These are phyloP conservation scores for Myotis davidii DNA, from an alignment of 2,113 vertebrate genomes.

Conservation along the genomic window DNA sequence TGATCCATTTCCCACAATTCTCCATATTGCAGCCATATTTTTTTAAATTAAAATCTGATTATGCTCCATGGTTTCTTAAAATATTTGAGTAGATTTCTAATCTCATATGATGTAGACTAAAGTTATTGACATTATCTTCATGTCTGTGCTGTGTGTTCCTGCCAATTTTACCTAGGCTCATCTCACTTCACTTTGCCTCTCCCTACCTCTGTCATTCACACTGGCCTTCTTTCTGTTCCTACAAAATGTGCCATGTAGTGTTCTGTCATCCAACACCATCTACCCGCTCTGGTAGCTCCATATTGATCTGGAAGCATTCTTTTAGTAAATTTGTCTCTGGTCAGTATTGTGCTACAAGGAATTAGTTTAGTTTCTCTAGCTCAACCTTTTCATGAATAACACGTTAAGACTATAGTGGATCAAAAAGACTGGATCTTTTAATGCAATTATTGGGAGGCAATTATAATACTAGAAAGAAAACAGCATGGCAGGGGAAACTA, in stretches of 20 bases:
- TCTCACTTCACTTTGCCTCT: not conserved
- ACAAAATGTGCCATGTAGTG: not conserved
- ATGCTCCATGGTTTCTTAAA: not conserved
- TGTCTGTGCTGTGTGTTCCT: not conserved
- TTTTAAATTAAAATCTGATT: not conserved
- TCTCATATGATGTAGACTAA: not conserved
- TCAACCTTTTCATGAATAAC: not conserved
- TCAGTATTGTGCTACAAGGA: not conserved
- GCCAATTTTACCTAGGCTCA: not conserved
- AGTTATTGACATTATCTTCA: not conserved
- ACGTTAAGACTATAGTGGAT: not conserved
- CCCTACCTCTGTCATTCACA: not conserved
- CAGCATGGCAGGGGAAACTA: not conserved
- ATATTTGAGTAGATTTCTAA: not conserved
- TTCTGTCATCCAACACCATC: not conserved
- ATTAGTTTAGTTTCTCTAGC: not conserved
- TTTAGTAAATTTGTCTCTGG: not conserved
- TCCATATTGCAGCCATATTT: not conserved
- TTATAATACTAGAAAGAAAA: not conserved
- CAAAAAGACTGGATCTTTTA: not conserved
- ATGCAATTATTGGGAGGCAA: not conserved
- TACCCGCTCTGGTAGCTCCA: not conserved
- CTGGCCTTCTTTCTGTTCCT: not conserved
- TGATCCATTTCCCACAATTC: not conserved
- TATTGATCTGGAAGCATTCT: not conserved